Evolutionary conservation across 2,113 vertebrate species (phyloP).

Genomic region (Phalacrocorax brasilianus): DNA sequence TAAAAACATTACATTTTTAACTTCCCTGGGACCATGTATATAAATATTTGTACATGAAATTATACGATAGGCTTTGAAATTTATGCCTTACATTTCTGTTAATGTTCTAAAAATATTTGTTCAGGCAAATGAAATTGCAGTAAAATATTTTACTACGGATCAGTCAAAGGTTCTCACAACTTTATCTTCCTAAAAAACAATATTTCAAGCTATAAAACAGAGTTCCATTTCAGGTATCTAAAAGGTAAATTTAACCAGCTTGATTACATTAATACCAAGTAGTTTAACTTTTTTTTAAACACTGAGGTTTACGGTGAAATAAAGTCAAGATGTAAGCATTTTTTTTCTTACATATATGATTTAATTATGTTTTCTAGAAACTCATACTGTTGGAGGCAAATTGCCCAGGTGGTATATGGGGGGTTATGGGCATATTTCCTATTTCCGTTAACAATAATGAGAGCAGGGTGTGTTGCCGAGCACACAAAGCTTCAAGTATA

Average conservation of each 20-base stretch:
- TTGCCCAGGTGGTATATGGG: not conserved
- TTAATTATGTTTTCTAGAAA: conserved; percentile 18
- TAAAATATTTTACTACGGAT: conserved; percentile 57
- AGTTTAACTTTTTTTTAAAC: not conserved
- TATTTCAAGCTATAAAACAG: conserved; percentile 33
- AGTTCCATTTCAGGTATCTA: conserved; percentile 10
- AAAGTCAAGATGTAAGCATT: not conserved
- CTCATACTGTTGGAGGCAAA: not conserved
- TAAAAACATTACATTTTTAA: conserved; percentile 58
- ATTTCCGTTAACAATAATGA: not conserved
- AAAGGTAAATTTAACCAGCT: conserved; percentile 17
- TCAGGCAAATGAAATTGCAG: conserved; percentile 53
- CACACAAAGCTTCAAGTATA: not conserved
- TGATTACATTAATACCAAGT: conserved; percentile 21
- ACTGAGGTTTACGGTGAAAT: not conserved
- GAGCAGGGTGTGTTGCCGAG: not conserved
- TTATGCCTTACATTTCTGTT: conserved; percentile 51
- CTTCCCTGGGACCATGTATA: conserved; percentile 35
- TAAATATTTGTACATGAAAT: conserved; percentile 64
- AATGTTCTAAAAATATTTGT: conserved; percentile 64
- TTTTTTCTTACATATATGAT: not conserved
- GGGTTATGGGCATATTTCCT: not conserved
- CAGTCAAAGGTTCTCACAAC: conserved; percentile 57
- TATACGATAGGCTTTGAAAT: conserved; percentile 50
- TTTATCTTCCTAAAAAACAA: conserved; percentile 44